phyloP scores from a whole-genome alignment of 2,888 invertebrate genomes.

The Bedellia somnulentella region DNA sequence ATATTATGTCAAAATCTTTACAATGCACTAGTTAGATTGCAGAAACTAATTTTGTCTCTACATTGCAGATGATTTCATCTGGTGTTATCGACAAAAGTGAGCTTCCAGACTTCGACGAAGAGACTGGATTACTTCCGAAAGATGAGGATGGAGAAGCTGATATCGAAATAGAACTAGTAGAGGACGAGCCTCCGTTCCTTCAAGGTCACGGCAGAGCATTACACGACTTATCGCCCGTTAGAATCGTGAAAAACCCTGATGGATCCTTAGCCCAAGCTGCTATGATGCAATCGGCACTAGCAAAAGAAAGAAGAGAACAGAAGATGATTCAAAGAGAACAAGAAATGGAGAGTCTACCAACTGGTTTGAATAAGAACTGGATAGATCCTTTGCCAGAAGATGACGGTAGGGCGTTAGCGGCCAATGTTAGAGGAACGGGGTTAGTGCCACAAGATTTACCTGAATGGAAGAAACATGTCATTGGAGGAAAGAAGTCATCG shows the following conservation, averaged over 20 bases:
- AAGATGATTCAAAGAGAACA: slow-evolving; percentile 93
- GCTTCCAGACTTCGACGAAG: slow-evolving; percentile 96
- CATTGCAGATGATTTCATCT: slow-evolving; percentile 82
- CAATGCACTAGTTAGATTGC: too few relatives aligned
- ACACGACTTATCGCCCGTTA: slow-evolving; percentile 90
- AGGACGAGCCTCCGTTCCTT: slow-evolving; percentile 97
- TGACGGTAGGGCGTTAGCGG: slow-evolving; percentile 70
- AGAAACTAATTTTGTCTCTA: too few relatives aligned
- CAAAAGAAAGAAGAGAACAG: slow-evolving; percentile 94
- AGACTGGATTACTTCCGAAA: slow-evolving; percentile 89
- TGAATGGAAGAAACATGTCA: slow-evolving; percentile 99
- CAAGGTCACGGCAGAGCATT: slow-evolving; percentile 89
- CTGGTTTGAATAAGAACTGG: slow-evolving; percentile 90
- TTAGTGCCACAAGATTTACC: slow-evolving; percentile 88
- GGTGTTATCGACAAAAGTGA: slow-evolving; percentile 91
- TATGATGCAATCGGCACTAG: slow-evolving; percentile 98
- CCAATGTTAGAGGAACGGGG: slow-evolving; percentile 83
- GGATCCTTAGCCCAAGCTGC: slow-evolving; percentile 98
- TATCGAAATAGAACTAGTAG: slow-evolving; percentile 98
- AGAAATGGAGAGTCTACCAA: slow-evolving; percentile 83
- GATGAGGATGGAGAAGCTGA: slow-evolving; percentile 95
- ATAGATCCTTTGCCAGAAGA: slow-evolving; percentile 92
- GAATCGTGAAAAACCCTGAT: slow-evolving; percentile 98
- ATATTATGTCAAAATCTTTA: background rate
- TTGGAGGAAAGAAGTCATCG: slow-evolving; percentile 95